Conservation (phyloP, 1,140 invertebrate genomes). For the Pseudomyrmex gracilis region DNA sequence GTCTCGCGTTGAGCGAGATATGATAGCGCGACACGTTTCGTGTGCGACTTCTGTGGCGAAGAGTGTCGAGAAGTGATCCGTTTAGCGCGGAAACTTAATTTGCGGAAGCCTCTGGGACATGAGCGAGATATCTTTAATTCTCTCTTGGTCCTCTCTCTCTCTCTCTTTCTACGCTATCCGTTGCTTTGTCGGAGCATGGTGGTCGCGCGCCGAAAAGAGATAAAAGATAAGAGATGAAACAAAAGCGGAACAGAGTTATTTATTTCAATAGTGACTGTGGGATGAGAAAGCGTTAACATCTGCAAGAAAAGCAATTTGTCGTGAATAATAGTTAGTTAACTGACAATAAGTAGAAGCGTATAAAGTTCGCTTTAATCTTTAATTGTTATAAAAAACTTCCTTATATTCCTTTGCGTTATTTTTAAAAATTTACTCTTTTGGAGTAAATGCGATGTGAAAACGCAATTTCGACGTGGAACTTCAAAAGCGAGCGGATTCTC, state of each 20-base stretch:
- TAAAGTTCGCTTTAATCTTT: too few relatives aligned
- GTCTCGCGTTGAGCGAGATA: neutral
- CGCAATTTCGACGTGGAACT: constrained; percentile 5
- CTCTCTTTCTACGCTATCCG: constrained; percentile 11
- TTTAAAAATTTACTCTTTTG: neutral
- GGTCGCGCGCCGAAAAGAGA: neutral
- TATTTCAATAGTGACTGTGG: neutral
- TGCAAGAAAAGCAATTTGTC: neutral
- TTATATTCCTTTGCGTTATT: too few relatives aligned
- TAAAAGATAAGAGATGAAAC: constrained; percentile 29
- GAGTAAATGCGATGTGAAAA: neutral
- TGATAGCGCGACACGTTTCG: neutral
- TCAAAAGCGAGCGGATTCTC: constrained; percentile 1
- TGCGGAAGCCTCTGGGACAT: constrained; percentile 13
- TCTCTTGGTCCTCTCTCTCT: neutral
- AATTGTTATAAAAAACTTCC: too few relatives aligned
- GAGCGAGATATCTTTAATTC: constrained; percentile 36
- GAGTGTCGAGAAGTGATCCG: constrained; percentile 12
- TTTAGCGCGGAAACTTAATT: constrained; percentile 53
- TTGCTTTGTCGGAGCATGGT: constrained; percentile 8
- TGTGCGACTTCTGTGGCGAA: constrained; percentile 1
- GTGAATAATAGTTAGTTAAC: neutral
- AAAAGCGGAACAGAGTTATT: constrained; percentile 19
- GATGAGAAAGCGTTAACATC: neutral
- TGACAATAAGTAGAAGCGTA: neutral